Conservation (phyloP, 2,888 invertebrate species). For the Camponotus fellah region DNA sequence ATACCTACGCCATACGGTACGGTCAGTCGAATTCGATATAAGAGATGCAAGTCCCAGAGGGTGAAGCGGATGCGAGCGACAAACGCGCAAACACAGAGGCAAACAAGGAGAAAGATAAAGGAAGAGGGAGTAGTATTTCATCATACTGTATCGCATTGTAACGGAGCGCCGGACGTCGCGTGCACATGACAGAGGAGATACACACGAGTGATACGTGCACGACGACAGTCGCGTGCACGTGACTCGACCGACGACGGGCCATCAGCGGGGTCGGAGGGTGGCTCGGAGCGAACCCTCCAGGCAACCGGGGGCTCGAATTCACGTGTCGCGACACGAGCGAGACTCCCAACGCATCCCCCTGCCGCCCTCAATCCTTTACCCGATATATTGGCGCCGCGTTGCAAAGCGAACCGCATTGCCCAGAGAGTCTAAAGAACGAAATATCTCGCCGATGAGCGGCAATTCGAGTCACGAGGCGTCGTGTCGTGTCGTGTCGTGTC, state of each 20-base stretch:
- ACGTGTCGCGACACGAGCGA: conserved; percentile 78
- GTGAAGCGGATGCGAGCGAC: conserved; percentile 26
- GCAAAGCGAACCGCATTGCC: conserved; percentile 30
- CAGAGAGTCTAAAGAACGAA: conserved; percentile 39
- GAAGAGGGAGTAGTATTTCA: conserved; percentile 48
- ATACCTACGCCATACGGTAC: not conserved
- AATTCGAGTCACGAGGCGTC: conserved; percentile 25
- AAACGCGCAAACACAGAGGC: conserved; percentile 44
- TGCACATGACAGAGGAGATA: conserved; percentile 76
- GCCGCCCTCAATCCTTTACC: conserved; percentile 41
- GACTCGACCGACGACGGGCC: conserved; percentile 65
- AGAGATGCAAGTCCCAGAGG: conserved; percentile 34
- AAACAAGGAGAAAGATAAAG: conserved; percentile 37
- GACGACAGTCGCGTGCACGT: conserved; percentile 77
- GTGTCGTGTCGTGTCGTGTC: too few species aligned
- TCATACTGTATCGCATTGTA: conserved; percentile 56
- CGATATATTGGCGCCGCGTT: conserved; percentile 45
- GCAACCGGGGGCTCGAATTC: conserved; percentile 67
- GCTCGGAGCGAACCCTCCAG: conserved; percentile 51
- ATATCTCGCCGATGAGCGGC: conserved; percentile 34
- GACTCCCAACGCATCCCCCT: conserved; percentile 28
- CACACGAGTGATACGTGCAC: conserved; percentile 60
- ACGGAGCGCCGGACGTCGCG: conserved; percentile 60
- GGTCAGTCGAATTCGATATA: conserved; percentile 51
- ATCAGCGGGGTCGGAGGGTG: conserved; percentile 48